phyloP scores from a whole-genome alignment of 2,888 invertebrate genomes.

The Geotrupes spiniger region DNA sequence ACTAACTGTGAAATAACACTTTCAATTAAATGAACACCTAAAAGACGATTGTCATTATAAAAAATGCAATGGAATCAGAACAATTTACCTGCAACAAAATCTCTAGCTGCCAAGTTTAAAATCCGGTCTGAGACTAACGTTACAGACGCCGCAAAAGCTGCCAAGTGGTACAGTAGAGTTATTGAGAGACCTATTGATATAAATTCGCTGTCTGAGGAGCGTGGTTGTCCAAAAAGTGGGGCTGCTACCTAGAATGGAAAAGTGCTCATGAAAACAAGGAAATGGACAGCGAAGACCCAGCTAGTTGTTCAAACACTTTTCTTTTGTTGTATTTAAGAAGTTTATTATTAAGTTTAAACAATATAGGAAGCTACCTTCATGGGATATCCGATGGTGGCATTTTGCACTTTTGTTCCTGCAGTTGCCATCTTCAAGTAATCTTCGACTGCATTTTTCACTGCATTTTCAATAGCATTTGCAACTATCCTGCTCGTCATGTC shows the following conservation, averaged over 20 bases:
- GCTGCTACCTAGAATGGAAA: slow-evolving; percentile 14
- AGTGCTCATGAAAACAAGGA: neutral
- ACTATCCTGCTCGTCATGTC: slow-evolving; percentile 25
- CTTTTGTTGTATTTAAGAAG: neutral
- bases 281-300: neutral
- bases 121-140: slow-evolving; percentile 20
- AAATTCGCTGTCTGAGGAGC: slow-evolving; percentile 20
- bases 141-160: slow-evolving; percentile 22
- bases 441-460: slow-evolving; percentile 17
- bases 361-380: slow-evolving; percentile 14
- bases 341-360: neutral
- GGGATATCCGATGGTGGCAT: slow-evolving; percentile 21
- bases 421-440: slow-evolving; percentile 17
- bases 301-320: neutral
- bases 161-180: slow-evolving; percentile 22
- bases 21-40: slow-evolving; percentile 23
- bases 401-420: slow-evolving; percentile 12
- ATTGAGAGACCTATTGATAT: slow-evolving; percentile 23
- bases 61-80: neutral
- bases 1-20: slow-evolving; percentile 24
- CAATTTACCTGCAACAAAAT: slow-evolving; percentile 24
- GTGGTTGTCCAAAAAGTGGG: slow-evolving; percentile 21
- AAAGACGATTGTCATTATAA: neutral
- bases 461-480: slow-evolving; percentile 23
- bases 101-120: slow-evolving; percentile 17